Percentiles rank a stretch among this genome's conserved stretches.
phyloP scores from a whole-genome alignment of 2,113 vertebrate genomes.

The Aphyosemion australe region DNA sequence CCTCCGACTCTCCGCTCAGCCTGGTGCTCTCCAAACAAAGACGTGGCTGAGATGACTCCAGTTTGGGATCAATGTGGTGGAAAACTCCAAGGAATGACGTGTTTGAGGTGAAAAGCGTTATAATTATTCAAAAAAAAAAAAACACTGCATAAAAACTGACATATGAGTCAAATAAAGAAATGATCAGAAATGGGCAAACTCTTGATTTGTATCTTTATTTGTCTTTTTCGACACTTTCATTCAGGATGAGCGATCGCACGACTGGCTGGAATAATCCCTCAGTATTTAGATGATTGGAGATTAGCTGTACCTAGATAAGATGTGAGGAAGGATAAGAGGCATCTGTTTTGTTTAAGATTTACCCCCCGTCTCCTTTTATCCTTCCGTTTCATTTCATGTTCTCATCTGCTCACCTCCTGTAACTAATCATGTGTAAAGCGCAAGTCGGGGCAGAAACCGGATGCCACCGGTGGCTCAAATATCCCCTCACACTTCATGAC shows the following conservation, averaged over 20 bases:
- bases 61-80: not conserved
- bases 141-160: too few relatives aligned
- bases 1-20: conserved; percentile 11
- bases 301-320: conserved; percentile 51
- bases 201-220: not conserved
- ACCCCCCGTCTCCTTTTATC: conserved; percentile 15
- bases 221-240: conserved; percentile 8
- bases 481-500: conserved; percentile 62
- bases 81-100: too few relatives aligned
- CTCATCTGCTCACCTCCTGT: conserved; percentile 61
- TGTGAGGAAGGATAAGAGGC: conserved; percentile 43
- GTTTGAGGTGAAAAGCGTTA: too few relatives aligned
- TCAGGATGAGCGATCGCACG: not conserved
- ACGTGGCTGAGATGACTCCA: conserved; percentile 4
- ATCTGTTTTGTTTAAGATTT: conserved; percentile 21
- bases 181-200: not conserved
- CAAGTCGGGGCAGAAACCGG: conserved; percentile 53
- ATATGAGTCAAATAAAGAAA: not conserved
- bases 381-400: conserved; percentile 57
- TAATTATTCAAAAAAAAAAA: too few relatives aligned
- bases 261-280: conserved; percentile 30
- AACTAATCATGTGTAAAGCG: conserved; percentile 67
- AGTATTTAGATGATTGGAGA: conserved; percentile 54
- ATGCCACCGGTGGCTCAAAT: conserved; percentile 62
- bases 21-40: conserved; percentile 14